Percentiles rank a stretch among this genome's conserved stretches.
Evolutionary conservation across 1,140 invertebrate genomes (phyloP).

Genomic region (Bombus fervidus): DNA sequence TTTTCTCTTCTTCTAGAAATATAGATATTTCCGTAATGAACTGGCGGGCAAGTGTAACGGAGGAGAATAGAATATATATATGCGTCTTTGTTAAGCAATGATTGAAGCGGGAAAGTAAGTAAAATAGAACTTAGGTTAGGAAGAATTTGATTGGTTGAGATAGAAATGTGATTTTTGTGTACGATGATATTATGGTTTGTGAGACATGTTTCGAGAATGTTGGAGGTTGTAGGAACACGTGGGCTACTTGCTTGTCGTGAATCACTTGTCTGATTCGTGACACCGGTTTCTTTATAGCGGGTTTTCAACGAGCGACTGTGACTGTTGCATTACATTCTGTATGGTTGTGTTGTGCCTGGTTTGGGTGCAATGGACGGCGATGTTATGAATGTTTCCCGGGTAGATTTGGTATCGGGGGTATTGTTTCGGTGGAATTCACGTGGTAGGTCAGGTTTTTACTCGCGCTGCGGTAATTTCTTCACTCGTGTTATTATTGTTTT

Average conservation of each 20-base stretch:
- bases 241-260: constrained; percentile 8
- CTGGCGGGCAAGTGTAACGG: neutral
- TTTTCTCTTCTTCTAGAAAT: neutral
- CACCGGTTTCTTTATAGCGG: neutral
- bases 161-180: neutral
- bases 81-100: neutral
- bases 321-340: neutral
- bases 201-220: neutral
- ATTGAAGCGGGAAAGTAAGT: neutral
- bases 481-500: neutral
- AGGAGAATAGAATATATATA: neutral
- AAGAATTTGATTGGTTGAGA: neutral
- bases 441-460: constrained; percentile 1
- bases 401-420: neutral
- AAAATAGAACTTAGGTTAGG: neutral
- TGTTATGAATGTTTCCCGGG: neutral
- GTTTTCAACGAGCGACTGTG: neutral
- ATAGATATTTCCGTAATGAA: neutral
- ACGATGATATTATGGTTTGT: neutral
- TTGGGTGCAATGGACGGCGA: neutral
- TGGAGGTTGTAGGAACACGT: constrained; percentile 8
- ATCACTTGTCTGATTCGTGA: constrained; percentile 3
- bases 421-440: neutral
- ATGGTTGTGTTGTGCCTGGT: neutral
- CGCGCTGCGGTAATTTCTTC: neutral